Percentiles rank a stretch among this genome's conserved stretches.
These are phyloP conservation scores for Eugnorisma glareosa DNA, from an alignment of 2,888 invertebrate species.

Conservation along the genomic window DNA sequence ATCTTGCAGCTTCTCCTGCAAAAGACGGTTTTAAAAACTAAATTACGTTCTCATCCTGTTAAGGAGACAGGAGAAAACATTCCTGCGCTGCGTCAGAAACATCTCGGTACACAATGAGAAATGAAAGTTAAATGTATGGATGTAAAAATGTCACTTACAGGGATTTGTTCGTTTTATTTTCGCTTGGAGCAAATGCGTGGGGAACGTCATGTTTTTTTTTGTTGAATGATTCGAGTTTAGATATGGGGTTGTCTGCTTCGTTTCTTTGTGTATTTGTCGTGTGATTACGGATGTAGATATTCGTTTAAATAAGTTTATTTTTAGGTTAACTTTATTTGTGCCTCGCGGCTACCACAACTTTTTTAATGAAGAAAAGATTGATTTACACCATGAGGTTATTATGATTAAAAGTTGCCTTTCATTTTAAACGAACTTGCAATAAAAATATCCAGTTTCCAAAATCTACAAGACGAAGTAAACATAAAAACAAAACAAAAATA, in stretches of 20 bases:
- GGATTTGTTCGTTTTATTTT: slow-evolving; percentile 62
- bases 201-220: slow-evolving; percentile 37
- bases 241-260: slow-evolving; percentile 5
- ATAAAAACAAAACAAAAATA: neutral
- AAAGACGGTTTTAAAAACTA: slow-evolving; percentile 51
- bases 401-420: neutral
- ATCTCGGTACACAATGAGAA: slow-evolving; percentile 48
- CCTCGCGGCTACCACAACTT: neutral
- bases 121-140: slow-evolving; percentile 65
- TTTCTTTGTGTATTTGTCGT: slow-evolving; percentile 31
- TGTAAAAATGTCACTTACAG: slow-evolving; percentile 65
- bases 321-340: neutral
- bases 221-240: slow-evolving; percentile 41
- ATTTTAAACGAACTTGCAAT: neutral
- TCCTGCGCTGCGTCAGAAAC: slow-evolving; percentile 46
- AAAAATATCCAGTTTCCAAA: neutral
- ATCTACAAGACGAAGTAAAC: neutral
- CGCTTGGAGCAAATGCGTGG: slow-evolving; percentile 49
- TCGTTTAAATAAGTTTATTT: too few relatives aligned
- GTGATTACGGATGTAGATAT: slow-evolving; percentile 16
- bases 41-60: slow-evolving; percentile 50
- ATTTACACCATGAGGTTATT: neutral
- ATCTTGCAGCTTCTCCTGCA: slow-evolving; percentile 19
- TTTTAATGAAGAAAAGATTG: too few relatives aligned
- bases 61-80: slow-evolving; percentile 37